Percentiles rank a stretch among this genome's conserved stretches.
phyloP scores from a whole-genome alignment of 2,888 invertebrate species.

The Celastrina argiolus region DNA sequence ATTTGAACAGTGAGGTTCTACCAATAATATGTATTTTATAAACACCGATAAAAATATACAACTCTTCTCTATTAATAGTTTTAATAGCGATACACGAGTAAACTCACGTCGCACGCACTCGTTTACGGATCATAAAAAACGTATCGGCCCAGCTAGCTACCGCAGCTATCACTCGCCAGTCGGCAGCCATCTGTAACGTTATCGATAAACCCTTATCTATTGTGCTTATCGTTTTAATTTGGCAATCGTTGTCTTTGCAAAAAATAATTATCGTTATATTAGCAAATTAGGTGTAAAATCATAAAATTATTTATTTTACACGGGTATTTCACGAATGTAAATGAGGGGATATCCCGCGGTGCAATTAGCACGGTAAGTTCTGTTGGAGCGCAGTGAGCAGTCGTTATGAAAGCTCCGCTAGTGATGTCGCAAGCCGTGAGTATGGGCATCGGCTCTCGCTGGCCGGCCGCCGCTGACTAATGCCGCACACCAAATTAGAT shows the following conservation, averaged over 20 bases:
- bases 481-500: conserved; percentile 11
- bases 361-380: background rate
- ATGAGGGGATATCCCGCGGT: background rate
- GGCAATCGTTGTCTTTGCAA: background rate
- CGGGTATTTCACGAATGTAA: background rate
- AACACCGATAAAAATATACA: too few species aligned
- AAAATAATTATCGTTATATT: background rate
- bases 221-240: background rate
- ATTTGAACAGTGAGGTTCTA: too few species aligned
- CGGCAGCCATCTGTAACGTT: background rate
- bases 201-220: conserved; percentile 1
- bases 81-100: background rate
- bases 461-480: conserved; percentile 17
- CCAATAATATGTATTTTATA: too few species aligned
- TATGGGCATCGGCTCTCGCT: conserved; percentile 4
- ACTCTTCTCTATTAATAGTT: background rate
- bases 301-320: background rate
- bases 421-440: background rate
- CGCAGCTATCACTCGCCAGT: background rate
- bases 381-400: background rate
- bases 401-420: background rate
- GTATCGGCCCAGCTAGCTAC: background rate
- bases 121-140: background rate
- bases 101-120: background rate
- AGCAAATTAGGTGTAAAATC: background rate